Conservation (phyloP, 2,888 invertebrate species). For the Spisula solida region DNA sequence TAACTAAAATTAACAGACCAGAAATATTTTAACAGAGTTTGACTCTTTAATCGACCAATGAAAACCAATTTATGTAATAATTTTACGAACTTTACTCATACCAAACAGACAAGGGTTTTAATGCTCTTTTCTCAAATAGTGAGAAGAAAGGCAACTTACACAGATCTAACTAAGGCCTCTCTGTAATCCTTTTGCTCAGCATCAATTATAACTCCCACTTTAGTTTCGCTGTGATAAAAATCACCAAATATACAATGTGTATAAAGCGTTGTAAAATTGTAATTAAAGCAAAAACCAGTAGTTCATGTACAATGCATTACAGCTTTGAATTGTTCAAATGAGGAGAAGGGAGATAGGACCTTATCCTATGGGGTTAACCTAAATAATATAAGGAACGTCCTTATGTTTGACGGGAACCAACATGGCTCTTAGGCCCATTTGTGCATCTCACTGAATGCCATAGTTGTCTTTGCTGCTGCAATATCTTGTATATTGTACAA, state of each 20-base stretch:
- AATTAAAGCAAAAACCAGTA: too few relatives aligned
- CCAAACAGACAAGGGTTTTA: not conserved
- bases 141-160: conserved; percentile 45
- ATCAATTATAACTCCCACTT: conserved; percentile 74
- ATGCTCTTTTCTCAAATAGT: not conserved
- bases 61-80: not conserved
- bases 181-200: conserved; percentile 79
- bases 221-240: conserved; percentile 76
- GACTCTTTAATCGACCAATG: too few relatives aligned
- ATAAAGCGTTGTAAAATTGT: not conserved
- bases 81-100: not conserved
- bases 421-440: too few relatives aligned
- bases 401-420: too few relatives aligned
- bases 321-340: too few relatives aligned
- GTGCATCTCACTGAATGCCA: too few relatives aligned
- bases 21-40: not conserved
- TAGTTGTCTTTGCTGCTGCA: too few relatives aligned
- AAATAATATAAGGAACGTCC: too few relatives aligned
- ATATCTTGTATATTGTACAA: too few relatives aligned
- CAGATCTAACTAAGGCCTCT: conserved; percentile 64
- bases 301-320: too few relatives aligned
- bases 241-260: conserved; percentile 8
- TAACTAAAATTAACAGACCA: not conserved
- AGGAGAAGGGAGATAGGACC: too few relatives aligned
- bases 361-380: too few relatives aligned